Percentiles rank a stretch among this genome's conserved stretches.
phyloP scores from a whole-genome alignment of 2,113 vertebrate species.

The Tinamus guttatus region DNA sequence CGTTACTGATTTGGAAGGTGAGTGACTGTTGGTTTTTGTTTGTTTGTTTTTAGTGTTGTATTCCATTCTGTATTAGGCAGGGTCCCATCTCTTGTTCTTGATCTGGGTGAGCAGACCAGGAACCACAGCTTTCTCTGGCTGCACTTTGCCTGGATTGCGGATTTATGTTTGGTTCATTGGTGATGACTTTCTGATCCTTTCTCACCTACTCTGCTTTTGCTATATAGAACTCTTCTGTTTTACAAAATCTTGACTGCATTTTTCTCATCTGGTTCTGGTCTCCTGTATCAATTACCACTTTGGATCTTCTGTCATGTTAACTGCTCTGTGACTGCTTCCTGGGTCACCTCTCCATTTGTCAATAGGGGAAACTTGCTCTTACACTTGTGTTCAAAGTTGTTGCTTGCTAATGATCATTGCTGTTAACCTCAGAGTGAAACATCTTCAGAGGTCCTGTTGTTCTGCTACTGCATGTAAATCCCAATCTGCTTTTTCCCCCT shows the following conservation, averaged over 20 bases:
- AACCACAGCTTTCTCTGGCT: background rate
- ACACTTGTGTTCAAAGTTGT: background rate
- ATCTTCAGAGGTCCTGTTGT: background rate
- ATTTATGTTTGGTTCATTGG: background rate
- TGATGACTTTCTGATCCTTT: background rate
- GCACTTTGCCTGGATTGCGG: background rate
- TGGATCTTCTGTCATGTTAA: background rate
- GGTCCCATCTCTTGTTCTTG: background rate
- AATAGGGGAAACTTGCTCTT: background rate
- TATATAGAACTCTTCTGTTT: background rate
- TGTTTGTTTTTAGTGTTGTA: background rate
- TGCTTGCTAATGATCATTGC: background rate
- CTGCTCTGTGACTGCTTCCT: background rate
- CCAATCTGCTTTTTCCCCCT: background rate
- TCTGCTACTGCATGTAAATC: background rate
- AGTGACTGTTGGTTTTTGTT: background rate
- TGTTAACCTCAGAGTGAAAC: background rate
- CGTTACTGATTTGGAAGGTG: background rate
- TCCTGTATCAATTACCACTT: background rate
- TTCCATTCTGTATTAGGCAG: background rate
- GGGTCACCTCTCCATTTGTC: background rate
- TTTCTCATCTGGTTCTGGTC: background rate
- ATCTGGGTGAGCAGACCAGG: background rate
- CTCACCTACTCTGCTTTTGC: background rate
- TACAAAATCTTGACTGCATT: background rate